Conservation (phyloP, 1,140 invertebrate species). For the Drosophila micromelanica region DNA sequence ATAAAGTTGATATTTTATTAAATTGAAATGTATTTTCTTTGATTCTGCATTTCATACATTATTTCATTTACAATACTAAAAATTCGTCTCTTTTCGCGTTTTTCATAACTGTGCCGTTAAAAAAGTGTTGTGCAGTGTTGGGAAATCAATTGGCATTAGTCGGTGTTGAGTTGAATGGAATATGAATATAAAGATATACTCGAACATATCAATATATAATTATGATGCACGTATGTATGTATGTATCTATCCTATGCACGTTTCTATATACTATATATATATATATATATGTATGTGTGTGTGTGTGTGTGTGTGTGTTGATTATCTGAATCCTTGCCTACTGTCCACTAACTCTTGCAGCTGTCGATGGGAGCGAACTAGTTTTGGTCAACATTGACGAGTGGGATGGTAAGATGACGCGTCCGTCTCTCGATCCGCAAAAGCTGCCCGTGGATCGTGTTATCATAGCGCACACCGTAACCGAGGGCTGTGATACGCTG, state of each 20-base stretch:
- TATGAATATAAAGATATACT: slow-evolving; percentile 17
- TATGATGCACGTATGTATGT: slow-evolving; percentile 27
- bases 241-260: slow-evolving; percentile 25
- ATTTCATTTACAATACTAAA: slow-evolving; percentile 13
- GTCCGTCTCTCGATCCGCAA: slow-evolving; percentile 70
- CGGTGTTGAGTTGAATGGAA: slow-evolving; percentile 43
- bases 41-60: background rate
- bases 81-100: slow-evolving; percentile 15
- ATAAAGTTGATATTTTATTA: slow-evolving; percentile 20
- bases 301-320: slow-evolving; percentile 9
- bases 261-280: slow-evolving; percentile 3
- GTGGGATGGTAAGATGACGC: slow-evolving; percentile 87
- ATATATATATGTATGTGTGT: slow-evolving; percentile 1
- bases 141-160: slow-evolving; percentile 9
- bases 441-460: slow-evolving; percentile 85
- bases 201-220: slow-evolving; percentile 16
- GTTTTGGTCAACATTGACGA: slow-evolving; percentile 74
- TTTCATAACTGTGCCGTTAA: slow-evolving; percentile 14
- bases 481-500: slow-evolving; percentile 85
- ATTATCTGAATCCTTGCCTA: slow-evolving; percentile 1
- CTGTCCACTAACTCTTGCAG: slow-evolving; percentile 36
- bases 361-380: slow-evolving; percentile 39
- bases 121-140: slow-evolving; percentile 35
- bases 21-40: background rate
- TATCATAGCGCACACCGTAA: slow-evolving; percentile 86